Evolutionary conservation across 2,888 invertebrate genomes (phyloP), one percentile per base, ranked within the genome.

Genomic region (Metellina segmentata): DNA sequence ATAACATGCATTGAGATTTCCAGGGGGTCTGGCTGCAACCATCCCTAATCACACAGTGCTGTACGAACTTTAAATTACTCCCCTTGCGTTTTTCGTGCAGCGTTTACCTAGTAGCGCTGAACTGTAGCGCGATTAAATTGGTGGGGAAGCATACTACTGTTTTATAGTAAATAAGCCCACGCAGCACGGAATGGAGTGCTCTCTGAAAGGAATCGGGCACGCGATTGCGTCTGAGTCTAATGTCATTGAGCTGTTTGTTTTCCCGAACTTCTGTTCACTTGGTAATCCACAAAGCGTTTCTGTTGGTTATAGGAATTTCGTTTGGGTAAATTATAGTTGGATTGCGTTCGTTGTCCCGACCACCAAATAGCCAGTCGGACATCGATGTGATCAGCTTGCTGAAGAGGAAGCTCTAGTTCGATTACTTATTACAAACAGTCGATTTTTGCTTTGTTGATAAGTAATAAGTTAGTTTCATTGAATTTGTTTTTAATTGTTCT

Each of bases 11-110:
- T 81, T 52, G 81, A 81, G 81, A 74, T 88, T 88, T 81, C 34
- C 88, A 71, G 51, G 53, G 9, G 34, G 34, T 34, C 74, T 74
- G 61, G 72, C 74, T 53, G 51, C 71, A 70, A 79, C 81, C 81
- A 71, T 49, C 78, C 79, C 78, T 78, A 77, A 85, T 85, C 85
- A 85, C 85, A 90, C 72, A 90, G 85, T 53, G 74, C 52, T 61
- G 75, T 48, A 49, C 83, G 79, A 85, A 81, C 85, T 85, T 85
- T 61, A 90, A 90, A 90, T 90, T 90, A 85, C 81, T 85, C 85
- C 85, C 75, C 61, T 79, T 81, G 78, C 89, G 90, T 90, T 85
- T 85, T 81, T 90, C 90, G 90, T 90, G 85, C 61, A 13, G 74
- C 61, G 16, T 11, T 85, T 85, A 74, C 85, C 85, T 78, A 71